phyloP scores from a whole-genome alignment of 2,113 vertebrate species.

The Malurus melanocephalus region DNA sequence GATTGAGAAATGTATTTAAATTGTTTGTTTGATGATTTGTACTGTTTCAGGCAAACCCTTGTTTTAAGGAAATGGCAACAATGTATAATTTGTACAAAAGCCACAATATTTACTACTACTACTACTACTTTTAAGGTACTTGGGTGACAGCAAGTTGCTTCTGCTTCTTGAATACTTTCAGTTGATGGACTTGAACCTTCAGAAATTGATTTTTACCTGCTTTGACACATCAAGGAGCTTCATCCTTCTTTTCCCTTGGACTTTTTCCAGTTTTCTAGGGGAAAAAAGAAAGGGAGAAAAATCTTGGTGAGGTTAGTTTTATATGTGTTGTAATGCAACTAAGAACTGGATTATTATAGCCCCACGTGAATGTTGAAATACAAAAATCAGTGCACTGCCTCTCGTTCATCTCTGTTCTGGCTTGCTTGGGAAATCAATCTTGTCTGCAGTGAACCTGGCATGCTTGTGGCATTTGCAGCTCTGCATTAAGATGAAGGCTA shows the following conservation, averaged over 20 bases:
- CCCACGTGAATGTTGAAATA: neutral
- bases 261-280: neutral
- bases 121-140: neutral
- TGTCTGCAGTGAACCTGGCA: neutral
- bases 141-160: neutral
- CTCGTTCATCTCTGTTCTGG: neutral
- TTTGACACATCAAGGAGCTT: neutral
- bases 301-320: neutral
- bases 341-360: neutral
- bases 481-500: neutral
- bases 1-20: neutral
- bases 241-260: neutral
- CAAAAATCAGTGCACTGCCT: neutral
- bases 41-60: neutral
- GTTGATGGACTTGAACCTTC: neutral
- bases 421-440: neutral
- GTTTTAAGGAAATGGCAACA: neutral
- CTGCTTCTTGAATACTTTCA: neutral
- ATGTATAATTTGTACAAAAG: neutral
- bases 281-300: neutral
- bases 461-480: neutral
- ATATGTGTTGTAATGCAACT: neutral
- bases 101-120: neutral
- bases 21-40: neutral
- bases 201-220: neutral